These are phyloP conservation scores for Scaptomyza graminum DNA, from an alignment of 1,140 invertebrate genomes.

Conservation along the genomic window DNA sequence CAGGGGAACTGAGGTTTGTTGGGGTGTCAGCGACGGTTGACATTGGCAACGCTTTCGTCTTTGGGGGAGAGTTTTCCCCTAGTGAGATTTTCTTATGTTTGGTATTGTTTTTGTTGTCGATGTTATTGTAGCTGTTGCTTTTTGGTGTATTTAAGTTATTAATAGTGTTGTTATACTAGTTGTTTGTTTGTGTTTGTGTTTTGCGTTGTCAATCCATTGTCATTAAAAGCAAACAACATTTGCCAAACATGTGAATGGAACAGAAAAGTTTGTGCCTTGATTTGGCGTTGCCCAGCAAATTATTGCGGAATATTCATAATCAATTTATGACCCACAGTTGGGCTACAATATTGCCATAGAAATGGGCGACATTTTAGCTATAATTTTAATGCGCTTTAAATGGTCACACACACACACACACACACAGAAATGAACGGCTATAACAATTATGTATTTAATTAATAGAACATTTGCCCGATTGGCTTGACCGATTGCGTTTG, in stretches of 20 bases:
- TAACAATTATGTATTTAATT: constrained; percentile 23
- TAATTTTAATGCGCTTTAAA: constrained; percentile 31
- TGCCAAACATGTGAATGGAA: constrained; percentile 45
- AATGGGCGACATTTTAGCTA: constrained; percentile 11
- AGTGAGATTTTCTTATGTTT: too few relatives aligned
- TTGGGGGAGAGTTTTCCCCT: constrained; percentile 8
- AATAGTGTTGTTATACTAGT: constrained; percentile 69
- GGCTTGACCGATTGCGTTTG: background rate
- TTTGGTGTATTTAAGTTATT: constrained; percentile 66
- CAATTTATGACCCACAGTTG: constrained; percentile 26
- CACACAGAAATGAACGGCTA: background rate
- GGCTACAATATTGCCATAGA: constrained; percentile 29
- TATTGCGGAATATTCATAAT: constrained; percentile 44
- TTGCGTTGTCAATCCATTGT: constrained; percentile 73
- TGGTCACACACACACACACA: constrained; percentile 10
- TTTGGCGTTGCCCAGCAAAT: constrained; percentile 35
- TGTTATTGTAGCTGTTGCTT: constrained; percentile 27
- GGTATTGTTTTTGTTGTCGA: background rate
- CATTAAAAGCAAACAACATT: constrained; percentile 74
- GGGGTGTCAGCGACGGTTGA: constrained; percentile 72
- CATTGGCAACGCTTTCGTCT: constrained; percentile 67
- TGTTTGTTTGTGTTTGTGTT: constrained; percentile 43
- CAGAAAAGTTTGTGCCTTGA: constrained; percentile 28
- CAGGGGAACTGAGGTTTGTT: constrained; percentile 59
- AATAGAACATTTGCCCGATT: constrained; percentile 22